Conservation (phyloP, 2,888 invertebrate species). For the Athripsodes cinereus region DNA sequence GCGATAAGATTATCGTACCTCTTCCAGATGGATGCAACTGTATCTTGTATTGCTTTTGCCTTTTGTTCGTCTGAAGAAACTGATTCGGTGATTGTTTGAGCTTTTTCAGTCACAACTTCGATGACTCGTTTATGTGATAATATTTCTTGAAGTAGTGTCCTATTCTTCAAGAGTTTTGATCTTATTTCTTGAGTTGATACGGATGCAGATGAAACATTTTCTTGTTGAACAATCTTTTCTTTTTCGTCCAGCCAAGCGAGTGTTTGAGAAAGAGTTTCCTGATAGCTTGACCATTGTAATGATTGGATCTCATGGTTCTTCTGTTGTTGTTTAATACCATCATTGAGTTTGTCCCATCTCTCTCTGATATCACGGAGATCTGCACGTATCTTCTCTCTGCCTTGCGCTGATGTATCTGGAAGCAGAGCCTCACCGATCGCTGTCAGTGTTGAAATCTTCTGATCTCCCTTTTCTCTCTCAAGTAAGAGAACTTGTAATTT, state of each 20-base stretch:
- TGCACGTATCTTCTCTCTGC: slow-evolving; percentile 82
- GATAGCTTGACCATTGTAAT: slow-evolving; percentile 77
- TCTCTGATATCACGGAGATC: slow-evolving; percentile 76
- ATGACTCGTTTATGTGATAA: slow-evolving; percentile 84
- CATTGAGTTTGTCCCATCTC: slow-evolving; percentile 82
- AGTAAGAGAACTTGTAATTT: slow-evolving; percentile 66
- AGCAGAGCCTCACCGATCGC: slow-evolving; percentile 82
- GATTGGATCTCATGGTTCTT: slow-evolving; percentile 79
- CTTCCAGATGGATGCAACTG: slow-evolving; percentile 65
- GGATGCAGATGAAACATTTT: slow-evolving; percentile 65
- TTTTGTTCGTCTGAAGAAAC: slow-evolving; percentile 51
- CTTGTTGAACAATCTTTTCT: slow-evolving; percentile 70
- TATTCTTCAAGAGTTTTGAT: slow-evolving; percentile 77
- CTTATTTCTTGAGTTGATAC: slow-evolving; percentile 68
- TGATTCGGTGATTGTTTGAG: slow-evolving; percentile 60
- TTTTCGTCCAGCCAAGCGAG: slow-evolving; percentile 80
- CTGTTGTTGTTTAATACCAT: slow-evolving; percentile 76
- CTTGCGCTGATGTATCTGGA: slow-evolving; percentile 87
- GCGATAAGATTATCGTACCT: slow-evolving; percentile 68
- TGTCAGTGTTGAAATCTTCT: slow-evolving; percentile 67
- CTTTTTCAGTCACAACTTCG: slow-evolving; percentile 86
- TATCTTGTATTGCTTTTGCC: slow-evolving; percentile 58
- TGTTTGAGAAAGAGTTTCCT: slow-evolving; percentile 78
- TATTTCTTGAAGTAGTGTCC: slow-evolving; percentile 84
- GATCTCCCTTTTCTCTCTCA: slow-evolving; percentile 80